These are phyloP conservation scores for Meteorus cinctellus DNA, from an alignment of 2,888 invertebrate genomes.

Conservation along the genomic window DNA sequence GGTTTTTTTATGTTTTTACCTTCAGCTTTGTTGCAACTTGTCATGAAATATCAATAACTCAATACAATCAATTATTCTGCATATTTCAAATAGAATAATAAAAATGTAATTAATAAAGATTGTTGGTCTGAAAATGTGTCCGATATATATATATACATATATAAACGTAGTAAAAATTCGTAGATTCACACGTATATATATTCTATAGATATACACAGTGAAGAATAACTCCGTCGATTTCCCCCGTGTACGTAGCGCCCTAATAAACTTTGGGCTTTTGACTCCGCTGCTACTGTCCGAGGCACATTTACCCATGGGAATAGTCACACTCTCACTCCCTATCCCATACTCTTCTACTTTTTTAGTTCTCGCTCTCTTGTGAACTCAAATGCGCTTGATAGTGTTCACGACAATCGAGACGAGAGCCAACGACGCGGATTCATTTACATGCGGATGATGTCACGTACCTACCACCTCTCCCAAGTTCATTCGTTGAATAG, in stretches of 20 bases:
- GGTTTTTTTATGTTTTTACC: too few relatives aligned
- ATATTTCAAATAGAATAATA: not conserved
- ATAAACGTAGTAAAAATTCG: constrained; percentile 21
- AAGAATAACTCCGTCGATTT: constrained; percentile 48
- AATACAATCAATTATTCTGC: too few relatives aligned
- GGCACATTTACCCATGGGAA: constrained; percentile 33
- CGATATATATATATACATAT: constrained; percentile 7
- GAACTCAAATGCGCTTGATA: constrained; percentile 10
- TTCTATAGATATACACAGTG: constrained; percentile 24
- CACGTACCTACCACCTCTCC: constrained; percentile 36
- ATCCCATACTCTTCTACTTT: not conserved
- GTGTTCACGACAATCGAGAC: constrained; percentile 34
- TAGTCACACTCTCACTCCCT: not conserved
- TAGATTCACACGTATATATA: constrained; percentile 38
- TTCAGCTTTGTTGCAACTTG: too few relatives aligned
- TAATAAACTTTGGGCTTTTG: constrained; percentile 52
- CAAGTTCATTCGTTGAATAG: constrained; percentile 36
- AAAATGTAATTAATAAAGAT: not conserved
- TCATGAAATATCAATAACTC: too few relatives aligned
- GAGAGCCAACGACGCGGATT: constrained; percentile 38
- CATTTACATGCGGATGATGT: constrained; percentile 47
- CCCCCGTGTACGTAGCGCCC: constrained; percentile 52
- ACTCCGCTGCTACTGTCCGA: constrained; percentile 34
- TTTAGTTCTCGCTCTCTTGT: not conserved
- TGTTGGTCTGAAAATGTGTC: not conserved